Conservation (phyloP, 2,797 vertebrate genomes). For the Paratrypauchen microcephalus region DNA sequence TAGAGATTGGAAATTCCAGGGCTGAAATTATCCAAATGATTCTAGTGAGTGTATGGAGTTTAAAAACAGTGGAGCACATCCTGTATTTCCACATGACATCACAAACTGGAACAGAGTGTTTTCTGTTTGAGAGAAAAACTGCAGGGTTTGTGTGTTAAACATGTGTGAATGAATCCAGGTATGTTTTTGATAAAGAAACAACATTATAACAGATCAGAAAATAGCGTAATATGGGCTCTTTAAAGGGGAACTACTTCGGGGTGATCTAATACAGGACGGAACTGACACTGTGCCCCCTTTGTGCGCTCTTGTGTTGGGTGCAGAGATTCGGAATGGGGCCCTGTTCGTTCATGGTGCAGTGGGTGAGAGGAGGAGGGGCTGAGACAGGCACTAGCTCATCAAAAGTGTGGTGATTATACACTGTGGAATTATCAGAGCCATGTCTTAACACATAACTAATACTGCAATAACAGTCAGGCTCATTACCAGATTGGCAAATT, state of each 20-base stretch:
- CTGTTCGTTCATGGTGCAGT: slow-evolving; percentile 42
- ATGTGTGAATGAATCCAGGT: too few species aligned
- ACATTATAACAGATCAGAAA: too few species aligned
- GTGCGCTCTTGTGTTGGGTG: slow-evolving; percentile 45
- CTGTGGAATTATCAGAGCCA: slow-evolving; percentile 16
- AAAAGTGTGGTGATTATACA: slow-evolving; percentile 25
- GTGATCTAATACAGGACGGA: slow-evolving; percentile 28
- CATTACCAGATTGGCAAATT: background rate
- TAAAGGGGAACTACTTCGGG: slow-evolving; percentile 25
- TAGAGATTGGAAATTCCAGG: too few species aligned
- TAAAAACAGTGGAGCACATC: too few species aligned
- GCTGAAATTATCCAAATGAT: too few species aligned
- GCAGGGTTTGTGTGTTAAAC: too few species aligned
- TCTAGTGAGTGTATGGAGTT: too few species aligned
- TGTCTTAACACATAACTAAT: slow-evolving; percentile 13
- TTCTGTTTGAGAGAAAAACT: too few species aligned
- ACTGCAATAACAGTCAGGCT: slow-evolving; percentile 9
- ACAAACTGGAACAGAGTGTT: too few species aligned
- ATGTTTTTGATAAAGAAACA: too few species aligned
- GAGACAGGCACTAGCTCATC: slow-evolving; percentile 33
- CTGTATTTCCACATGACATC: too few species aligned
- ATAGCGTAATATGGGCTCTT: too few species aligned
- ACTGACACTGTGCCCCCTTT: slow-evolving; percentile 53
- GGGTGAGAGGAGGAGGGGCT: slow-evolving; percentile 25
- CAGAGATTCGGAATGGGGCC: slow-evolving; percentile 53